Evolutionary conservation across 1,140 invertebrate species (phyloP).

Genomic region (Tetramorium alpestre): DNA sequence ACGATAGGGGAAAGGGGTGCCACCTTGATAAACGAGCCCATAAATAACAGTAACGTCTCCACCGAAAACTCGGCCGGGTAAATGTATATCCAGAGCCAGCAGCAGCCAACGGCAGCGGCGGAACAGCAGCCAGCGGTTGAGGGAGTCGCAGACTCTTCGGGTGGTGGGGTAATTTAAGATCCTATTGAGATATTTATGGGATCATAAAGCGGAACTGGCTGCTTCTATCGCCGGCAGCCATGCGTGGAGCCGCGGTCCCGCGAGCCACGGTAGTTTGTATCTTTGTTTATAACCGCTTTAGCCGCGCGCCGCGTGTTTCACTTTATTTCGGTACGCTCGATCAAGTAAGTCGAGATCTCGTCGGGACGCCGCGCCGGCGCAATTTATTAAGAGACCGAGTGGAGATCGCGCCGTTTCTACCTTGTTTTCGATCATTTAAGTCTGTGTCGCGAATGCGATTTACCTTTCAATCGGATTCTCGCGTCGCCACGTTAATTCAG

Average conservation of each 20-base stretch:
- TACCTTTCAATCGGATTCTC: not conserved
- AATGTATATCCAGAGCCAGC: slow-evolving; percentile 77
- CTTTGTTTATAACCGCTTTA: slow-evolving; percentile 73
- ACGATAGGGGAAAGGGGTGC: slow-evolving; percentile 80
- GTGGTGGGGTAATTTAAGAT: slow-evolving; percentile 79
- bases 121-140: slow-evolving; percentile 67
- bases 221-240: slow-evolving; percentile 71
- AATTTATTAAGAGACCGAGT: slow-evolving; percentile 64
- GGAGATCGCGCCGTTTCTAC: slow-evolving; percentile 9
- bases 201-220: slow-evolving; percentile 80
- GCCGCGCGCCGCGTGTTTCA: slow-evolving; percentile 54
- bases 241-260: slow-evolving; percentile 70
- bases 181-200: slow-evolving; percentile 83
- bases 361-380: not conserved
- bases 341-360: slow-evolving; percentile 51
- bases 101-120: slow-evolving; percentile 60
- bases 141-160: slow-evolving; percentile 64
- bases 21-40: slow-evolving; percentile 84
- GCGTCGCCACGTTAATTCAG: not conserved
- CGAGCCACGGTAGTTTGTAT: slow-evolving; percentile 70
- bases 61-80: slow-evolving; percentile 82
- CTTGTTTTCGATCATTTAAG: slow-evolving; percentile 29
- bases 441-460: not conserved
- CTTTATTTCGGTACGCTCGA: slow-evolving; percentile 67
- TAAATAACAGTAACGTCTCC: slow-evolving; percentile 85